Percentiles rank a stretch among this genome's conserved stretches.
Evolutionary conservation across 2,888 invertebrate species (phyloP).

Genomic region (Drosophila lutescens): DNA sequence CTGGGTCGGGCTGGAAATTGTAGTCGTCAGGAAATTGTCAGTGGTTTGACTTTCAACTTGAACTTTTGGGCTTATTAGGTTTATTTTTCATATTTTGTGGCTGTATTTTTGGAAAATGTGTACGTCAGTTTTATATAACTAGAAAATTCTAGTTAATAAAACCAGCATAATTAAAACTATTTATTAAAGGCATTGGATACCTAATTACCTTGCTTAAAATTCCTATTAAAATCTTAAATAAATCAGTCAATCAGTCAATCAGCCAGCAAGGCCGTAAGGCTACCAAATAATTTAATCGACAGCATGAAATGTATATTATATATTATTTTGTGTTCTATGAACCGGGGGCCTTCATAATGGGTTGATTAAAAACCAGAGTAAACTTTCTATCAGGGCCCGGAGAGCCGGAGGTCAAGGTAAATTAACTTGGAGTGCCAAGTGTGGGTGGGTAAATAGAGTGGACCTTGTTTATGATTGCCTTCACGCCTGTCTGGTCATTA

Average conservation of each 20-base stretch:
- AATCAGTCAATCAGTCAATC: constrained; percentile 1
- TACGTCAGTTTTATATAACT: too few relatives aligned
- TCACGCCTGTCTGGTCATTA: constrained; percentile 61
- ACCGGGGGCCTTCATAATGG: neutral
- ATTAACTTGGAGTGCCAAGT: constrained; percentile 24
- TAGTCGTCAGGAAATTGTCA: constrained; percentile 8
- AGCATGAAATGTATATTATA: neutral
- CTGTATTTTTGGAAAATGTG: neutral
- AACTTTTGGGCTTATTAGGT: neutral
- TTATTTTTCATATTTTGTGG: neutral
- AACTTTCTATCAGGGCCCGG: constrained; percentile 1
- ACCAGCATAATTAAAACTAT: too few relatives aligned
- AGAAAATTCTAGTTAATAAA: too few relatives aligned
- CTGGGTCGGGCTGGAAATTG: constrained; percentile 6
- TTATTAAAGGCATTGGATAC: neutral
- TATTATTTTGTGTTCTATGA: neutral
- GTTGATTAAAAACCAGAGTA: constrained; percentile 7
- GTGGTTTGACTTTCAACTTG: constrained; percentile 11
- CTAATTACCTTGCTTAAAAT: neutral
- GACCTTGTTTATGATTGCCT: constrained; percentile 64
- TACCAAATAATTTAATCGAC: constrained; percentile 2
- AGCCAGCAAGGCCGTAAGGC: neutral
- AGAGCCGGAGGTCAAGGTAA: constrained; percentile 25
- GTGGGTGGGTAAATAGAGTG: neutral
- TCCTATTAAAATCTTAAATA: neutral